Evolutionary conservation across 2,113 vertebrate species (phyloP), one percentile per base, ranked within the genome.

Genomic region (Phyllostomus discolor): DNA sequence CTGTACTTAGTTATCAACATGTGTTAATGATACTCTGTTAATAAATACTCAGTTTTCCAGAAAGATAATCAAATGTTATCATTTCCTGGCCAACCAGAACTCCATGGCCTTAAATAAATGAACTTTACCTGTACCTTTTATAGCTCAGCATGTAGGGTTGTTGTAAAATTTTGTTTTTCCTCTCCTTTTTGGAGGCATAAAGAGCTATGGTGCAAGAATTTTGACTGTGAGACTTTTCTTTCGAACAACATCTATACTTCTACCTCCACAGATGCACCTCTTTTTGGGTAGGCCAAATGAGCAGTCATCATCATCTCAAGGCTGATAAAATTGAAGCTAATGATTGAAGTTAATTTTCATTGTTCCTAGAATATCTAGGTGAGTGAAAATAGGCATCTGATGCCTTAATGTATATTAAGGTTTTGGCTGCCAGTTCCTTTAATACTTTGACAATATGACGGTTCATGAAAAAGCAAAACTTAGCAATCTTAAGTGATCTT

Each of bases 361-460:
- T 59, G 10, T 67, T 94, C 20, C 84, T 69, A 73, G 20, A 94
- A 64, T 80, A 90, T 48, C 62, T 93, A 62, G 41, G 78, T 73
- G 54, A 75, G 20, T 80, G 20, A 93, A 83, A 93, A 90, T 7
- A 80, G 19, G 14, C 46, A 50, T 75, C 69, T 88, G 52, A 54
- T 5, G 87, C 2, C 9, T 82, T 79, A 82, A 86, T 12, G 16
- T n/a, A 50, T 50, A 20, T 86, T 91, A 64, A 73, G 17, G 62
- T 88, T 79, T 38, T 48, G 80, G 83, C 54, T 94, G 93, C 15
- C 62, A 76, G 88, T 92, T 43, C 28, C 82, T 91, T 52, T 92
- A 85, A 66, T 64, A 88, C 8, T 43, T 22, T 62, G 26, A 75
- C 9, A 92, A 19, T 67, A 59, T 46, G 10, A 57, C 46, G 7